Evolutionary conservation across 2,888 invertebrate genomes (phyloP).

Genomic region (Troglohyphantes excavatus): DNA sequence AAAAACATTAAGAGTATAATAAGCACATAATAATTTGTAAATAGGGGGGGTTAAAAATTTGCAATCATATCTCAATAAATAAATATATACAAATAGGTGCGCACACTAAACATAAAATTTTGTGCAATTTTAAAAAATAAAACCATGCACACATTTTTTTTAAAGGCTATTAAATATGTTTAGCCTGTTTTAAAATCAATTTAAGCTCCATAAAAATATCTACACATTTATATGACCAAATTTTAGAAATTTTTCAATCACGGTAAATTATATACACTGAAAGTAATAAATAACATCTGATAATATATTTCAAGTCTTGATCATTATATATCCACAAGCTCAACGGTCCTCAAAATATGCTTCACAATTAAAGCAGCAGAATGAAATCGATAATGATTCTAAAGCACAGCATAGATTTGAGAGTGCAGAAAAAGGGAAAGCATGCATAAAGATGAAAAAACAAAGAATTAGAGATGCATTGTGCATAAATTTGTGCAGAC

Average conservation of each 20-base stretch:
- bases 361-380: neutral
- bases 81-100: constrained; percentile 4
- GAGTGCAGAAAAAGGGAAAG: neutral
- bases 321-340: constrained; percentile 29
- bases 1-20: neutral
- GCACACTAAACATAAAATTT: neutral
- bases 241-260: neutral
- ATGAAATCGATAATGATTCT: too few relatives aligned
- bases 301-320: constrained; percentile 45
- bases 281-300: constrained; percentile 48
- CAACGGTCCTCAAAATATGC: neutral
- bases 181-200: constrained; percentile 21
- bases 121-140: neutral
- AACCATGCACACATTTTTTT: neutral
- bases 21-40: neutral
- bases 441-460: neutral
- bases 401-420: too few relatives aligned
- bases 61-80: constrained; percentile 7
- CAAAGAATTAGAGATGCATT: neutral
- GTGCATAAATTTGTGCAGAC: neutral
- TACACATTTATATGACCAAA: constrained; percentile 37
- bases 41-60: neutral
- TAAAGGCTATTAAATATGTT: constrained; percentile 30
- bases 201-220: constrained; percentile 65
- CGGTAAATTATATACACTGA: constrained; percentile 53